Evolutionary conservation across 2,113 vertebrate species (phyloP), one percentile per base, ranked within the genome.

Genomic region (Neofelis nebulosa): DNA sequence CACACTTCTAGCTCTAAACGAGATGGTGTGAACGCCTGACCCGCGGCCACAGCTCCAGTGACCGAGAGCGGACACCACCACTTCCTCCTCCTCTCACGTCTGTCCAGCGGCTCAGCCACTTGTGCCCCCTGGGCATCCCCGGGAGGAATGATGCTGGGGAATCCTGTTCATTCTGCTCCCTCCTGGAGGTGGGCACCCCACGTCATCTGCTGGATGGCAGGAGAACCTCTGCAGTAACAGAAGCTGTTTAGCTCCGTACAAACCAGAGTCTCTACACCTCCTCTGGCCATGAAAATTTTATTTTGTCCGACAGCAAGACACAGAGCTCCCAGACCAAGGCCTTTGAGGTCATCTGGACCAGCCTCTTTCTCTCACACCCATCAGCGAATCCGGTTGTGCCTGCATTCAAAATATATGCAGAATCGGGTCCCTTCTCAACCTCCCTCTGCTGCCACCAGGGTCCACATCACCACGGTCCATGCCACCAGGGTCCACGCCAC

Each of bases 51-150:
- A n/a, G 29, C 36, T 25, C 10, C n/a, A 3, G n/a, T 12, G 4
- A 61, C 25, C 0, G 18, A 52, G 57, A 27, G 6, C 2, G 8
- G 3, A 2, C 7, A 3, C 57, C 66, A 16, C 2, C 8, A 5
- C 2, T 2, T 0, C 16, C 68, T 36, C 33, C 3, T 0, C 16
- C 52, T 74, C 33, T 9, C 16, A 11, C 2, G 0, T 18, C 66
- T 36, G 6, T 19, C 29, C 21, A 57, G 52, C 3, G 5, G 52
- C 25, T 7, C 1, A 6, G 23, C 2, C 4, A 66, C 2, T 33
- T 1, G 65, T 41, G 57, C 18, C 11, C 9, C 71, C 19, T 38
- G 57, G 45, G 3, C 5, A 5, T 16, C 23, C 29, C 21, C 33
- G 19, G 71, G 50, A 38, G 5, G 5, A 33, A 3, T 0, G 12